phyloP scores from a whole-genome alignment of 2,113 vertebrate species.

The Tetrax tetrax region DNA sequence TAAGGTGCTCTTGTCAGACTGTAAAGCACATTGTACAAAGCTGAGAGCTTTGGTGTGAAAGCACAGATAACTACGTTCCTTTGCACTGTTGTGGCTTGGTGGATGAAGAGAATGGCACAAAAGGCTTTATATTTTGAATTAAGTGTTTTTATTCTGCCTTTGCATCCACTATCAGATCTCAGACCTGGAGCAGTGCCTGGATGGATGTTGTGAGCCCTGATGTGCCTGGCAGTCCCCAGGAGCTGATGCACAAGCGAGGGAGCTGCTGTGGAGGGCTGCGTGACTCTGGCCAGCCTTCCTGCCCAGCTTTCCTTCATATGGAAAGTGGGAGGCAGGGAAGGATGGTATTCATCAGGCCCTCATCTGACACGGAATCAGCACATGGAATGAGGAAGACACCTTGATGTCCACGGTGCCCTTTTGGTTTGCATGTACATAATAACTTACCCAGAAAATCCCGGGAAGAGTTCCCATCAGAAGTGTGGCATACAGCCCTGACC shows the following conservation, averaged over 20 bases:
- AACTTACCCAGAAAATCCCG: background rate
- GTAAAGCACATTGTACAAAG: background rate
- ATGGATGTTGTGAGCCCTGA: background rate
- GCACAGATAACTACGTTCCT: background rate
- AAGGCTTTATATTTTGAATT: background rate
- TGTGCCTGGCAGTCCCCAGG: background rate
- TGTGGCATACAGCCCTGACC: background rate
- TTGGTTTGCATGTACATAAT: background rate
- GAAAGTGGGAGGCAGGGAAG: background rate
- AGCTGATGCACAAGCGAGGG: background rate
- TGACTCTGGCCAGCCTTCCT: background rate
- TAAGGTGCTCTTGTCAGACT: background rate
- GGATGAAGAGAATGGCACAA: background rate
- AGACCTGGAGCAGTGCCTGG: background rate
- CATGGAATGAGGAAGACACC: accelerated
- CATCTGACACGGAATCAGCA: background rate
- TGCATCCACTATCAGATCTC: background rate
- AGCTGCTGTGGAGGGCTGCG: background rate
- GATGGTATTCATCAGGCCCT: background rate
- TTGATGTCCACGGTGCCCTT: background rate
- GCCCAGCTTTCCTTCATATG: background rate
- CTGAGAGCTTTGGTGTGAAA: background rate
- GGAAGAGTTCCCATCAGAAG: background rate
- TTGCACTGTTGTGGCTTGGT: background rate
- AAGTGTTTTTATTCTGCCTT: background rate